Base-by-base conservation (phyloP, 2,797 vertebrate genomes). In the Enoplosus armatus region DNA sequence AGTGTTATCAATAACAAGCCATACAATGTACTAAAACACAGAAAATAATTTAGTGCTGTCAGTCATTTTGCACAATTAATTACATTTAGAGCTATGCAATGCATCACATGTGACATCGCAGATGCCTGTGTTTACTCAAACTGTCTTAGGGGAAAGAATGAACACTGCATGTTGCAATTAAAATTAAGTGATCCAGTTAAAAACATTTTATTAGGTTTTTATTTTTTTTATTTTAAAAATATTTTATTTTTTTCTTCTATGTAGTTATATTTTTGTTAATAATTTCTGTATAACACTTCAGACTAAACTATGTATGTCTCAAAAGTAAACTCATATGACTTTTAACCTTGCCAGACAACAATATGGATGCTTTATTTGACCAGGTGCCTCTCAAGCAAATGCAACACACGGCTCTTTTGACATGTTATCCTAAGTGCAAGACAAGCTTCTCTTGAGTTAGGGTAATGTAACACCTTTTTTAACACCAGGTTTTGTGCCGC, bases 401-500 rank as follows among this genome's bases (percentile, higher is more conserved):
- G 16, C 22, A 56, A 35, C 48, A 47, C 12, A 48, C n/a, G 14
- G 26, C 12, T 24, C 14, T 51, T 27, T 16, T 33, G 18, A 75
- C 14, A 53, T 68, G 5, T 22, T 35, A 31, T 68, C 16, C 61
- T 54, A 20, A 3, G 18, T 45, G 47, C 5, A 64, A 68, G 16
- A 67, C 45, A 37, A 77, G 59, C 72, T 58, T 43, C 48, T 27
- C 60, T 60, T 3, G 0, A 10, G 24, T 43, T 47, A 20, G 6
- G 6, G 12, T 37, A 45, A 75, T 65, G 33, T 47, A 35, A 62
- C 54, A 58, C 35, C 3, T 20, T 20, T 45, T 18, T 58, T n/a
- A n/a, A n/a, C n/a, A n/a, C n/a, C 26, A 70, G 61, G 69, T 75
- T 83, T 82, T n/a, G 26, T 73, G 55, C 65, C 4, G 50, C 59